Evolutionary conservation across 2,888 invertebrate genomes (phyloP), one percentile per base, ranked within the genome.

Genomic region (Prostheceraeus crozeri): DNA sequence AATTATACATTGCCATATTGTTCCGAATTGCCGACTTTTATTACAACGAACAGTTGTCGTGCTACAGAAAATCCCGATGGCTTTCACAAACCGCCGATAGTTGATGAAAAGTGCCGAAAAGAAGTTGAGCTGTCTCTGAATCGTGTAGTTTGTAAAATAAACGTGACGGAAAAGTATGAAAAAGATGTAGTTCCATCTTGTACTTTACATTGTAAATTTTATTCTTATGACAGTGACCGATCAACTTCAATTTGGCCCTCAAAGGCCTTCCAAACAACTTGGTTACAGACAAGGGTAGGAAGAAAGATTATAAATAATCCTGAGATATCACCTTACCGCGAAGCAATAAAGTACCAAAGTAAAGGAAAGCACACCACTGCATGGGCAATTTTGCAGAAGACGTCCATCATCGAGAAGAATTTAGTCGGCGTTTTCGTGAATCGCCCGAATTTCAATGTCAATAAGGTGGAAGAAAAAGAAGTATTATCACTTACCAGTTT

Each of bases 381-480:
- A 2, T 33, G 14, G 16, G 23, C 46, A 14, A n/a, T 61, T 11
- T 19, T 61, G 8, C 33, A 62, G 16, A 51, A 61, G 16, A 35
- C 51, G 11, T 28, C n/a, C 21, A 45, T 61, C 14, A 31, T 61
- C 10, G 61, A 61, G 48, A 23, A 60, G 8, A 61, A 61, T 35
- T 19, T 61, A 10, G 14, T 61, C 8, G 57, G 45, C 11, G 16
- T 61, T 10, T 27, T 60, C 21, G 35, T 61, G 16, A 62, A 35
- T 25, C 1, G 59, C 16, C 61, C 61, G 8, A 61, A 61, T 48
- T 61, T 61, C 31, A 51, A 61, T 45, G 14, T 61, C 14, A 25
- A 61, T 35, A 45, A 45, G 31, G 60, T 61, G 1, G 61, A 61
- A 35, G 61, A 61, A 19, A 61, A 61, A 35, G 61, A 61, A 30